A percentile compares a stretch with the other conserved stretches of the same genome.
Evolutionary conservation across 64 coral and sea anemone genomes (phyloP).

Genomic region (Pocillopora damicornis): DNA sequence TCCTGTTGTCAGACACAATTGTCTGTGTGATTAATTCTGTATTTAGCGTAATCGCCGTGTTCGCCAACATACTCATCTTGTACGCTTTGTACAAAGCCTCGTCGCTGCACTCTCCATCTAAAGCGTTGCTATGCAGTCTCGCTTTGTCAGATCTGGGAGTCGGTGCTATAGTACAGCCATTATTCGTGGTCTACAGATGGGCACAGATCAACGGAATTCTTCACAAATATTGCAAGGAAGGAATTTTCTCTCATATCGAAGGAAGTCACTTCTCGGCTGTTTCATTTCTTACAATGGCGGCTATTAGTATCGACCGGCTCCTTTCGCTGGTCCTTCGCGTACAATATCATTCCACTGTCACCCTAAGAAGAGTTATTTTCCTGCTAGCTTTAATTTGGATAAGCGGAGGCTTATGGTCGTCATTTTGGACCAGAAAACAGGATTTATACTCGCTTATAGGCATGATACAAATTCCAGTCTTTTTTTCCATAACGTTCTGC

Average conservation of each 20-base stretch:
- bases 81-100: conserved; percentile 34
- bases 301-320: conserved; percentile 36
- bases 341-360: conserved; percentile 6
- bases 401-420: background rate
- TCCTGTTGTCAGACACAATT: background rate
- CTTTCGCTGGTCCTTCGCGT: conserved; percentile 18
- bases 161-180: conserved; percentile 17
- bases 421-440: conserved; percentile 1
- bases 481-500: background rate
- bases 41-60: conserved; percentile 13
- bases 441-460: background rate
- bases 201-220: background rate
- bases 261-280: conserved; percentile 8
- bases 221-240: background rate
- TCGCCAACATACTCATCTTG: conserved; percentile 11
- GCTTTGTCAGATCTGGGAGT: conserved; percentile 33
- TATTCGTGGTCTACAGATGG: conserved; percentile 34
- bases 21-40: conserved; percentile 10
- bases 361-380: background rate
- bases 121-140: conserved; percentile 8
- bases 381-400: conserved; percentile 16
- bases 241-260: conserved; percentile 19
- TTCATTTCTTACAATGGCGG: conserved; percentile 30
- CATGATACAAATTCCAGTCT: conserved; percentile 14
- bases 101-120: conserved; percentile 11